These are phyloP conservation scores for Tiliqua scincoides DNA, from an alignment of 2,113 vertebrate genomes.

Conservation along the genomic window DNA sequence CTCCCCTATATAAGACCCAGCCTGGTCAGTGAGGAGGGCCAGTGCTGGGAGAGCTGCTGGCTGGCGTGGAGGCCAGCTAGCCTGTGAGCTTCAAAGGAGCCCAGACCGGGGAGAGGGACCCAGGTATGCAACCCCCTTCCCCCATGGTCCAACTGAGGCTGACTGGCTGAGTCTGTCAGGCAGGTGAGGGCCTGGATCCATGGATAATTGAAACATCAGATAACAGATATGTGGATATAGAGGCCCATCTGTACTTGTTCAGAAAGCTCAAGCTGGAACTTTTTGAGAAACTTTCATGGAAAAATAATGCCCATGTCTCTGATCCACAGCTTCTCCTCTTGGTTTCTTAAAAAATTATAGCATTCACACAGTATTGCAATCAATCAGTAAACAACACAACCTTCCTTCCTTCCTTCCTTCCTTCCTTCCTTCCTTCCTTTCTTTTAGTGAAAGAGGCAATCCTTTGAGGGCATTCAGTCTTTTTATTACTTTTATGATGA, in stretches of 20 bases:
- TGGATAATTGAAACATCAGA: too few relatives aligned
- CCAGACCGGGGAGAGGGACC: too few relatives aligned
- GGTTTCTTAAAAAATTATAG: neutral
- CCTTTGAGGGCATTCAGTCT: conserved; percentile 48
- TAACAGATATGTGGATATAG: too few relatives aligned
- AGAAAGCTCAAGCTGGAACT: neutral
- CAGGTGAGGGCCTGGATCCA: too few relatives aligned
- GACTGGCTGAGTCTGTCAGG: too few relatives aligned
- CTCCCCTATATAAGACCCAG: too few relatives aligned
- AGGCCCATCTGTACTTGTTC: neutral
- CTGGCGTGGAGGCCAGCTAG: too few relatives aligned
- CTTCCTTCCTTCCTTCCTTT: neutral
- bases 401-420: neutral
- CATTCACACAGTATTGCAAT: neutral
- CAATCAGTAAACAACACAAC: conserved; percentile 46
- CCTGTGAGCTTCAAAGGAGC: too few relatives aligned
- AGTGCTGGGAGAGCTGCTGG: too few relatives aligned
- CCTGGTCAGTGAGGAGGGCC: too few relatives aligned
- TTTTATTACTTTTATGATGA: conserved; percentile 53
- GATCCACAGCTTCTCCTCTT: neutral
- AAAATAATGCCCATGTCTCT: neutral
- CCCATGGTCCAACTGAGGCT: too few relatives aligned
- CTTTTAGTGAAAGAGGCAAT: neutral
- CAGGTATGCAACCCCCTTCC: too few relatives aligned
- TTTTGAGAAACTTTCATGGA: neutral